These are phyloP conservation scores for Epizoanthus illoricatus DNA, from an alignment of 92 coral and sea anemone genomes.

Conservation along the genomic window DNA sequence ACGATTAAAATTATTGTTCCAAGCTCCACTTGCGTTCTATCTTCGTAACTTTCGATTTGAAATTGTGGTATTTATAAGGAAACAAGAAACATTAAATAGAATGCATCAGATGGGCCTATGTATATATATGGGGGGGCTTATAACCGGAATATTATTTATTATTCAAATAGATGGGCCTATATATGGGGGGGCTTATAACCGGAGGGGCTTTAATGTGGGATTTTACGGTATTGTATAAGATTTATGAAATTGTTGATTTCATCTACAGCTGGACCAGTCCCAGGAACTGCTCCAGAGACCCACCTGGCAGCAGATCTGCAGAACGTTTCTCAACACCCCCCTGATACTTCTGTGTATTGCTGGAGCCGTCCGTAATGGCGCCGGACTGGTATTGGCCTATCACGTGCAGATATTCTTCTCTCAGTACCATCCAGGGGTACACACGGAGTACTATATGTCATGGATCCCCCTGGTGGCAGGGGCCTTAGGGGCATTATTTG, in stretches of 20 bases:
- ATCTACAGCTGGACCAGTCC: not conserved
- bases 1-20: too few relatives aligned
- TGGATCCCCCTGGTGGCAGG: conserved; percentile 36
- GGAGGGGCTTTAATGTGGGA: too few relatives aligned
- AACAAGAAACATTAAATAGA: too few relatives aligned
- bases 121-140: too few relatives aligned
- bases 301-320: conserved; percentile 11
- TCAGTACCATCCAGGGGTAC: conserved; percentile 15
- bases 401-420: conserved; percentile 26
- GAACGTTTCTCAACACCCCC: conserved; percentile 12
- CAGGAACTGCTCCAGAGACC: conserved; percentile 6
- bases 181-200: too few relatives aligned
- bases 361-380: conserved; percentile 31
- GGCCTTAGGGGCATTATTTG: conserved; percentile 6
- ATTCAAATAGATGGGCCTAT: too few relatives aligned
- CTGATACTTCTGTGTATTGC: conserved; percentile 18
- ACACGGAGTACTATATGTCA: conserved; percentile 35
- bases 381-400: conserved; percentile 27
- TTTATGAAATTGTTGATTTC: not conserved
- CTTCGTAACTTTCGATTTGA: too few relatives aligned
- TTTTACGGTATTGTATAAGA: too few relatives aligned
- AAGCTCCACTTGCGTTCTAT: too few relatives aligned
- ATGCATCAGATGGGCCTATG: too few relatives aligned
- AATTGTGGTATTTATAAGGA: too few relatives aligned
- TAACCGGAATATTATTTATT: too few relatives aligned